Percentiles rank a stretch among this genome's conserved stretches.
Conservation (phyloP, 1,140 invertebrate species). For the Caerostris extrusa region DNA sequence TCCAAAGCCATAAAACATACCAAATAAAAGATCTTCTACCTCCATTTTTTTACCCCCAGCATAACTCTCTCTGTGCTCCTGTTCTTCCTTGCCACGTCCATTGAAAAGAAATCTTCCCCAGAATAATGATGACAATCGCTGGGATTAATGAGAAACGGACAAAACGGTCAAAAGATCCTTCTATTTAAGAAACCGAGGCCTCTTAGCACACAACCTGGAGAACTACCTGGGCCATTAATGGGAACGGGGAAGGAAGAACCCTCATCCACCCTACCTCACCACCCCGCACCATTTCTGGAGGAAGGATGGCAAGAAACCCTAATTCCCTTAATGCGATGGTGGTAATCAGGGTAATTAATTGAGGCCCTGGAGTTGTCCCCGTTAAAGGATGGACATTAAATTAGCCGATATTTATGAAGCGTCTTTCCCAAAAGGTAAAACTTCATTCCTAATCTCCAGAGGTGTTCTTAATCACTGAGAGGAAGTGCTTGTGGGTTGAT, state of each 20-base stretch:
- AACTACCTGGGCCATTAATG: conserved; percentile 61
- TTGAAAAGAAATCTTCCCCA: conserved; percentile 1
- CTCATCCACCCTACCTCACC: not conserved
- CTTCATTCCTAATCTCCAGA: conserved; percentile 15
- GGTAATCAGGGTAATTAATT: conserved; percentile 70
- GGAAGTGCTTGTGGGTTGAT: not conserved
- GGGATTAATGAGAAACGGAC: conserved; percentile 57
- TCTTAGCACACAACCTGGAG: not conserved
- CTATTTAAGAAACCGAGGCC: conserved; percentile 18
- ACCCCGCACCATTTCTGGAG: not conserved
- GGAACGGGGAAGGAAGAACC: not conserved
- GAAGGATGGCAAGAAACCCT: conserved; percentile 42
- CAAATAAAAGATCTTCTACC: not conserved
- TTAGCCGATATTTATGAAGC: conserved; percentile 60
- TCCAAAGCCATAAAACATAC: not conserved
- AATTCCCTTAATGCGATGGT: conserved; percentile 62
- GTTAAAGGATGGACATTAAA: conserved; percentile 62
- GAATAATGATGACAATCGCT: conserved; percentile 61
- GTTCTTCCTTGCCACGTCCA: not conserved
- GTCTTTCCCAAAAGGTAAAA: conserved; percentile 31
- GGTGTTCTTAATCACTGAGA: conserved; percentile 10
- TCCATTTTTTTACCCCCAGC: not conserved
- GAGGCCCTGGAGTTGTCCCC: not conserved
- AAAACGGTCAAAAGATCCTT: conserved; percentile 44
- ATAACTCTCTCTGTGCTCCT: not conserved